A percentile compares a stretch with the other conserved stretches of the same genome.
phyloP scores from a whole-genome alignment of 2,888 invertebrate genomes.

The Hanleya hanleyi region DNA sequence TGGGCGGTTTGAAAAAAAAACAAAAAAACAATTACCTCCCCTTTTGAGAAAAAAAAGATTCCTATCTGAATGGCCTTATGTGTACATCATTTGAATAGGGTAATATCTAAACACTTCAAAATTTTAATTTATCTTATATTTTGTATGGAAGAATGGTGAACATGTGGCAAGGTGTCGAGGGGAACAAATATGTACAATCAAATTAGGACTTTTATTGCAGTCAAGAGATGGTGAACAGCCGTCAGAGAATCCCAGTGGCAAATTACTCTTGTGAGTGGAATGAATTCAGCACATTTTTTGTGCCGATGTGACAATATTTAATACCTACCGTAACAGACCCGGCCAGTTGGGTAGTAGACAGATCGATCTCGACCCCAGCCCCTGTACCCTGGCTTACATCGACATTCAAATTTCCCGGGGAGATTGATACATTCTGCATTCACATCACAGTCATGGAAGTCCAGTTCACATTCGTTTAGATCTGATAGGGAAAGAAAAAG shows the following conservation, averaged over 20 bases:
- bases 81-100: too few relatives aligned
- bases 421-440: slow-evolving; percentile 94
- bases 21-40: too few relatives aligned
- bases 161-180: too few relatives aligned
- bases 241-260: not conserved
- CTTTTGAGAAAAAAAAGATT: too few relatives aligned
- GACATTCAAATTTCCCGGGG: slow-evolving; percentile 90
- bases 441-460: slow-evolving; percentile 83
- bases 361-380: slow-evolving; percentile 26
- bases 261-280: not conserved
- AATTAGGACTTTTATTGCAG: too few relatives aligned
- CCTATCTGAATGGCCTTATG: too few relatives aligned
- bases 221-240: not conserved
- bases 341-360: slow-evolving; percentile 7
- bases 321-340: slow-evolving; percentile 20
- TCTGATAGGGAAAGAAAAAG: slow-evolving; percentile 77
- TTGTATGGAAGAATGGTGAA: too few relatives aligned
- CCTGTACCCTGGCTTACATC: slow-evolving; percentile 79
- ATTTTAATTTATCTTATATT: too few relatives aligned
- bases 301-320: not conserved
- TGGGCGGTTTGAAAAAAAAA: too few relatives aligned
- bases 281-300: not conserved
- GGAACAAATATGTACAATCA: too few relatives aligned
- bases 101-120: too few relatives aligned
- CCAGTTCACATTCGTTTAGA: slow-evolving; percentile 87